Base-by-base conservation (phyloP, 2,797 vertebrate genomes). In the Choloepus didactylus region DNA sequence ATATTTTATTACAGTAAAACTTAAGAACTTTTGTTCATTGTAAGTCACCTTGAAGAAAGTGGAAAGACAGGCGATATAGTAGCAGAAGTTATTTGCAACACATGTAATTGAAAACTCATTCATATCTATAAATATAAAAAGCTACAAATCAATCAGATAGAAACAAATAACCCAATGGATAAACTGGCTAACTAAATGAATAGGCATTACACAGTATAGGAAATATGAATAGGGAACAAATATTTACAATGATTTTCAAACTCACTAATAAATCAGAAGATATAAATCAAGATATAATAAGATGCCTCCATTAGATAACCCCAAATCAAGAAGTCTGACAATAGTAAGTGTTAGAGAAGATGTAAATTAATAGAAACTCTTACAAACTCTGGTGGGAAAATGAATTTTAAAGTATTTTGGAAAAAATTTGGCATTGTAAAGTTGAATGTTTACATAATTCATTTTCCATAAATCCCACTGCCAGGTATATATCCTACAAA, bases 141-240 rank as follows among this genome's bases (percentile, higher is more conserved):
- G 23, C 29, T 83, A 11, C 31, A 69, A 86, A 69, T 12, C 41
- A 72, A 41, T 38, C 56, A 86, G 80, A 83, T 96, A 56, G 15
- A 70, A 60, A 9, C 35, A 77, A 75, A 72, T 51, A 67, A 35
- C 9, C 3, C 85, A 81, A 27, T 23, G 49, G 11, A 66, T 91
- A 94, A 86, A 54, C 64, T 94, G 46, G 16, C 3, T 91, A 83
- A 90, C 88, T 94, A 92, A 94, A 29, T 90, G 18, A 80, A 90
- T 46, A 64, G 38, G 2, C 18, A 77, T 70, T 94, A 84, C 19
- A 72, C 9, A 86, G 62, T 87, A 56, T 16, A 95, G 41, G 29
- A n/a, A n/a, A 41, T 44, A 72, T 54, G 51, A 54, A 54, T 54
- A 5, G 3, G 29, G 25, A 86, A 72, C 81, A 95, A 92, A 1